Evolutionary conservation across 2,797 vertebrate species (phyloP), one percentile per base, ranked within the genome.

Genomic region (Rhodeus uyekii): DNA sequence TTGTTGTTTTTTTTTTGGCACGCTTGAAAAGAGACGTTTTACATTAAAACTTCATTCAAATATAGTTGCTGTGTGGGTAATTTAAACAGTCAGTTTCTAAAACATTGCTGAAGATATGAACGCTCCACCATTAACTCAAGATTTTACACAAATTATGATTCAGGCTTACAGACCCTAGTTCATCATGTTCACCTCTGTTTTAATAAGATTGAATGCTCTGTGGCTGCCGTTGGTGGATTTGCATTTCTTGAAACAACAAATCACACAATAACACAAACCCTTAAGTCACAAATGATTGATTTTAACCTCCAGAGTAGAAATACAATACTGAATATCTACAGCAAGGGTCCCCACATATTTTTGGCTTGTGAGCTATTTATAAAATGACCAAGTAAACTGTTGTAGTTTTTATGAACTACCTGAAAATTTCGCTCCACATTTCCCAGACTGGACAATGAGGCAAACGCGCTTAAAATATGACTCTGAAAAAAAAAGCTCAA

Each of bases 211-310:
- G 24, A 32, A 32, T 46, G 27, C 42, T 29, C 24, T 69, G 3
- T 74, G 32, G 50, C 71, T 46, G 44, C 29, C 55, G 19, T 38
- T 2, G 0, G 32, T 53, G 38, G 48, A 74, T 55, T 38, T 18
- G 13, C 27, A 50, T 72, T 72, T 55, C 48, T 36, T 13, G 22
- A 27, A 38, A 22, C 72, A 38, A n/a, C n/a, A n/a, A n/a, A n/a
- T 38, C 48, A 34, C 32, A 22, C 22, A 74, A 74, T 55, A 32
- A 34, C 32, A 22, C 22, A 74, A 74, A 58, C 22, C 34, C 48
- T 38, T 22, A 53, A 74, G 32, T 36, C 50, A 38, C 72, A 36
- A n/a, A 55, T 55, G 48, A 74, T 24, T 55, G 48, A 74, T 74
- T 55, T 58, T 58, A 27, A 2, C 24, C 6, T 27, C 2, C 3